Evolutionary conservation across 2,888 invertebrate genomes (phyloP), one percentile per base, ranked within the genome.

Genomic region (Timema cristinae): DNA sequence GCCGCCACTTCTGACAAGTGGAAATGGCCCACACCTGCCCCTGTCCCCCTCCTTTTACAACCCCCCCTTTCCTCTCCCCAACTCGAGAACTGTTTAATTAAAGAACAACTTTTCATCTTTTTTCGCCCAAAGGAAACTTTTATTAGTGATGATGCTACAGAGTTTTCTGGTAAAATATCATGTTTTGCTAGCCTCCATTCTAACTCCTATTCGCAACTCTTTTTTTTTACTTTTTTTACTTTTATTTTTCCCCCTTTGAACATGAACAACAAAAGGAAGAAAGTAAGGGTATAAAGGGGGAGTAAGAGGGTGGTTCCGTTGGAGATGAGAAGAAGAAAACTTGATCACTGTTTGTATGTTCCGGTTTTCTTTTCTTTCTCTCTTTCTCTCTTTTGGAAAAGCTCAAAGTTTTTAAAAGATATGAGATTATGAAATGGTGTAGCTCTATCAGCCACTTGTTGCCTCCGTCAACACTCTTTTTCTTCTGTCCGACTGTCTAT

Each of bases 381-480:
- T 7, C 67, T 51, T 50, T 16, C 50, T 32, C 11, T 67, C 67
- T n/a, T 13, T n/a, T 54, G 15, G 52, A 68, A 68, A 52, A 48
- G 52, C n/a, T n/a, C n/a, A 13, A 54, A 54, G 47, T 54, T 68
- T 70, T 52, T 32, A 56, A 61, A 69, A 70, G 66, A 66, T 32
- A 66, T 52, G 54, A 70, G 70, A 66, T 66, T 70, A 70, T 70
- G 70, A 66, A 70, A 66, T 52, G 51, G 32, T 52, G 66, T 66
- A 47, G 66, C 54, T 54, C 66, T 70, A 66, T 49, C 51, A 66
- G 52, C 70, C 70, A 70, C 70, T 70, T 70, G 70, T 70, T 70
- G 70, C 70, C 32, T 32, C 32, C 32, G 32, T 32, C 32, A 32
- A 32, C 32, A 32, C 32, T 32, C 32, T 32, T 32, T 32, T 32